Percentiles rank a stretch among this genome's conserved stretches.
Evolutionary conservation across 2,113 vertebrate species (phyloP).

Genomic region (Falcunculus frontatus): DNA sequence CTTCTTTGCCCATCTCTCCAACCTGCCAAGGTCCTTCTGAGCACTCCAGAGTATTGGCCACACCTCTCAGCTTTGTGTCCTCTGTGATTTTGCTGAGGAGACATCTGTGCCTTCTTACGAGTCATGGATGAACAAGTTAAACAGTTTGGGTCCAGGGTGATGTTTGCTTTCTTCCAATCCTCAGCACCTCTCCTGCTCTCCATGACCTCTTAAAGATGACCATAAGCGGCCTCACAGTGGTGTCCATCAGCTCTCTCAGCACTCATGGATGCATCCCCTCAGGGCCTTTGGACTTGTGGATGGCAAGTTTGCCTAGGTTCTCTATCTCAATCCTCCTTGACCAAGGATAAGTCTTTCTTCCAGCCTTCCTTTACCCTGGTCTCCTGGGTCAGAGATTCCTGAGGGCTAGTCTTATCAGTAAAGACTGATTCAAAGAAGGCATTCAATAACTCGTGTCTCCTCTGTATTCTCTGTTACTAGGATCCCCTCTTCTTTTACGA

Average conservation of each 20-base stretch:
- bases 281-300: too few species aligned
- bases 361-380: not conserved
- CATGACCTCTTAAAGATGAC: not conserved
- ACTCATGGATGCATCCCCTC: accelerated
- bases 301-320: not conserved
- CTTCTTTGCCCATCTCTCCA: not conserved
- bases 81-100: not conserved
- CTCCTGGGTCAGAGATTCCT: not conserved
- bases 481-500: not conserved
- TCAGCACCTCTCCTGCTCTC: not conserved
- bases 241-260: not conserved
- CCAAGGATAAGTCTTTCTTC: not conserved
- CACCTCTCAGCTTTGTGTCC: not conserved
- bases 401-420: not conserved
- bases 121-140: not conserved
- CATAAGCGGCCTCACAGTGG: too few species aligned
- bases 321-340: not conserved
- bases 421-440: accelerated
- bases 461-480: not conserved
- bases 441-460: accelerated
- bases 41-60: too few species aligned
- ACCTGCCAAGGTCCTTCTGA: accelerated
- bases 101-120: not conserved
- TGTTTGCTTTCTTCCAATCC: not conserved
- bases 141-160: accelerated